Conservation (phyloP, 2,888 invertebrate genomes). For the Drosophila mimica region DNA sequence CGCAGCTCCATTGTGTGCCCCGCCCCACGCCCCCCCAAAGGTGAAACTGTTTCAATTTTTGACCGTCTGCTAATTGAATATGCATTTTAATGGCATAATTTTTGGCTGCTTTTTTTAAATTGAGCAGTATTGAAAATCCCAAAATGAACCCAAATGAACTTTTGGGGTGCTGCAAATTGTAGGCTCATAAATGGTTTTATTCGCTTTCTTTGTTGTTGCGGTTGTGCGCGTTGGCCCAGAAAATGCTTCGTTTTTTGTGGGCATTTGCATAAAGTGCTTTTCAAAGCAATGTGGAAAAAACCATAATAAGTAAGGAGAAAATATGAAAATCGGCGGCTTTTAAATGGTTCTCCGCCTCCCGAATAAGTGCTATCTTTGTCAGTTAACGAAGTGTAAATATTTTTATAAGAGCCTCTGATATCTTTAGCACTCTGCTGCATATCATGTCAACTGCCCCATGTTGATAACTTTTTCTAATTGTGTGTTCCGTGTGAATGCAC, state of each 20-base stretch:
- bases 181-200: constrained; percentile 7
- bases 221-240: constrained; percentile 64
- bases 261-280: constrained; percentile 71
- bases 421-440: constrained; percentile 61
- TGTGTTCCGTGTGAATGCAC: constrained; percentile 30
- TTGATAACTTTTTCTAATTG: constrained; percentile 69
- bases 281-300: constrained; percentile 29
- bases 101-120: constrained; percentile 15
- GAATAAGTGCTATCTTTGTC: constrained; percentile 60
- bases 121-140: constrained; percentile 13
- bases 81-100: constrained; percentile 55
- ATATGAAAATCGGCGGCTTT: constrained; percentile 42
- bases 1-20: constrained; percentile 4
- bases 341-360: constrained; percentile 42
- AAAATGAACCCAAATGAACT: constrained; percentile 25
- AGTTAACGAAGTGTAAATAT: constrained; percentile 78
- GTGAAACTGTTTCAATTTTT: constrained; percentile 43
- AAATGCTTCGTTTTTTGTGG: constrained; percentile 57
- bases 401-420: constrained; percentile 59
- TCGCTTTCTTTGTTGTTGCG: constrained; percentile 39
- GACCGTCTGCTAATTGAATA: constrained; percentile 64
- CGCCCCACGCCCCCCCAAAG: constrained; percentile 2
- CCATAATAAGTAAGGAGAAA: constrained; percentile 33
- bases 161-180: constrained; percentile 16
- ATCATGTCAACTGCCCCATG: constrained; percentile 30